Conservation (phyloP, 2,888 invertebrate species). For the Trichacis sp. region DNA sequence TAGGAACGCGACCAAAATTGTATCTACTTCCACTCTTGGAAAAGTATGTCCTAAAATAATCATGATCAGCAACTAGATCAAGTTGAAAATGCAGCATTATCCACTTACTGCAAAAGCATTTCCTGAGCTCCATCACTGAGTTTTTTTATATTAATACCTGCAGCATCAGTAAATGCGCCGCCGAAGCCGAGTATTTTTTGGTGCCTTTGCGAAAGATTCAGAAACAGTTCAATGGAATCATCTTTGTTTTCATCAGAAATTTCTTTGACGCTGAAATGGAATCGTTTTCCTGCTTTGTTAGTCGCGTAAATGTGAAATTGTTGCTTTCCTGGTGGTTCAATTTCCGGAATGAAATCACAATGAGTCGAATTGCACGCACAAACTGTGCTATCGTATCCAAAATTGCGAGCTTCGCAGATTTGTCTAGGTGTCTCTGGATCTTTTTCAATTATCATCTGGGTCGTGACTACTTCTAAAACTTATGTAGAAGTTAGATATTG, state of each 20-base stretch:
- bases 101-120: conserved; percentile 70
- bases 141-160: conserved; percentile 79
- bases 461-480: no score
- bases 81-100: no score
- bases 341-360: conserved; percentile 76
- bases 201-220: conserved; percentile 64
- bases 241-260: conserved; percentile 62
- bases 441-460: no score
- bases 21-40: conserved; percentile 80
- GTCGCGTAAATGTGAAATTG: conserved; percentile 65
- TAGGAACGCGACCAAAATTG: conserved; percentile 83
- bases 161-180: conserved; percentile 65
- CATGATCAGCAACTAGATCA: no score
- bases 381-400: conserved; percentile 65
- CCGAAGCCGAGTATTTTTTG: conserved; percentile 78
- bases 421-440: no score
- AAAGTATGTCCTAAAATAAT: conserved; percentile 78
- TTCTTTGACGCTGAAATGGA: conserved; percentile 64
- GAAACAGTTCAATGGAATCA: conserved; percentile 5
- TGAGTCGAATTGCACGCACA: conserved; percentile 81
- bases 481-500: background rate
- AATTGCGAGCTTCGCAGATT: conserved; percentile 19
- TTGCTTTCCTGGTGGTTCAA: conserved; percentile 59
- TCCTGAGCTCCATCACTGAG: conserved; percentile 72
- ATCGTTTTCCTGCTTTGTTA: conserved; percentile 74